phyloP scores from a whole-genome alignment of 1,140 invertebrate genomes.

The Cephus cinctus region DNA sequence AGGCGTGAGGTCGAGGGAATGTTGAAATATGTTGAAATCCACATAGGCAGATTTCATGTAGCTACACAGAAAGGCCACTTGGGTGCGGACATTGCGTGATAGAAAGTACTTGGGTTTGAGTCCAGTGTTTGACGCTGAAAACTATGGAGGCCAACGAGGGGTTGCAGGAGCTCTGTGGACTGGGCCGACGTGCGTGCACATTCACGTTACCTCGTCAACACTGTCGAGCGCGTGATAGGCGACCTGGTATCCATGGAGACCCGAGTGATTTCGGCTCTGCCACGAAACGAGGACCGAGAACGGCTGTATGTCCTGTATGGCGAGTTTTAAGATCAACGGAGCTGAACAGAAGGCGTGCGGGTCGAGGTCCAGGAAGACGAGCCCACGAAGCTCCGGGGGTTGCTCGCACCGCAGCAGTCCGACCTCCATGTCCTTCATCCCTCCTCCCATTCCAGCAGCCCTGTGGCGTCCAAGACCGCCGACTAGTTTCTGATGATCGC shows the following conservation, averaged over 20 bases:
- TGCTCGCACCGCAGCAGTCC: constrained; percentile 70
- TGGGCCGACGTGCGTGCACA: too few relatives aligned
- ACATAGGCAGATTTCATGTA: too few relatives aligned
- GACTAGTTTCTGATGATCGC: constrained; percentile 76
- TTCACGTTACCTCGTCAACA: constrained; percentile 57
- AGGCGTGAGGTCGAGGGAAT: too few relatives aligned
- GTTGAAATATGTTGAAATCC: too few relatives aligned
- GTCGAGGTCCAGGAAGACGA: constrained; percentile 73
- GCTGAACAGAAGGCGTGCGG: constrained; percentile 79
- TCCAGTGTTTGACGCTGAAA: too few relatives aligned
- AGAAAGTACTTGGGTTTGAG: too few relatives aligned
- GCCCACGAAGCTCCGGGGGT: constrained; percentile 73
- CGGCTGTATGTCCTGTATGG: constrained; percentile 84
- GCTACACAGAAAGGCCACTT: too few relatives aligned
- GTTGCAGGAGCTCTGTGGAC: too few relatives aligned
- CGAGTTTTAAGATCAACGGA: constrained; percentile 76
- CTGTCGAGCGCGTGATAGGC: constrained; percentile 76
- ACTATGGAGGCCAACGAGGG: too few relatives aligned
- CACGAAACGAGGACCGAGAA: constrained; percentile 85
- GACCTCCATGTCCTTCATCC: constrained; percentile 41
- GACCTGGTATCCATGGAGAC: constrained; percentile 81
- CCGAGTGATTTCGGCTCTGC: constrained; percentile 85
- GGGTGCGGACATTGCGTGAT: too few relatives aligned
- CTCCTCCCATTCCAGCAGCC: constrained; percentile 27
- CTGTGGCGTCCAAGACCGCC: constrained; percentile 57